Evolutionary conservation across 2,113 vertebrate species (phyloP), one percentile per base, ranked within the genome.

Genomic region (Physeter macrocephalus): DNA sequence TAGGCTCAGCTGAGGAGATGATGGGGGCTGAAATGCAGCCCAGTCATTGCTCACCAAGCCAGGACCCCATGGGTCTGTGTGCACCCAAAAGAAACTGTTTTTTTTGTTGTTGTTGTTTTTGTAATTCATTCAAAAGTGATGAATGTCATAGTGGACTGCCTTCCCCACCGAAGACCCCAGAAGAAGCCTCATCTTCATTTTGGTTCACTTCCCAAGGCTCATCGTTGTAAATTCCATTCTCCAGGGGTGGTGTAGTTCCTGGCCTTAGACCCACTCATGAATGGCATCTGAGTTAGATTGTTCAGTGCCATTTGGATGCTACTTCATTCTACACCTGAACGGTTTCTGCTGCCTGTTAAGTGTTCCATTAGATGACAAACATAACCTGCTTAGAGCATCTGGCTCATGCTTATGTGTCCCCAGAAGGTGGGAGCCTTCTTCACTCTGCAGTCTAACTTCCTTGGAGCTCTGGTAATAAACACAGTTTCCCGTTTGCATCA

Each of bases 1-100:
- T 11, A 29, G 13, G 31, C 59, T 20, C 31, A 0, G 0, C 5
- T 34, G 23, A 91, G 3, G 21, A 2, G 25, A 14, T 7, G 21
- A 1, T 1, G 39, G 29, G 49, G 29, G 6, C 67, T 59, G 81
- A 27, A 46, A 23, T 4, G 15, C 27, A 91, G 23, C 10, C 71
- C 49, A 34, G 39, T 34, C 4, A 2, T 20, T 3, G 3, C 21
- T 81, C 57, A 59, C 13, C 57, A 82, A 17, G 39, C 14, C 39
- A 34, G 41, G 29, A 46, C 21, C 6, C 64, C 31, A 4, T 8
- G 29, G 39, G 15, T 31, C 25, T 41, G n/a, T 39, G 71, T 57
- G 8, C 14, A 1, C 25, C n/a, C 6, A 7, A 36, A 71, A 23
- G 23, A 67, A 6, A 46, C 9, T 10, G 17, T 36, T 46, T 46